These are phyloP conservation scores for Pseudomyrmex pallidus DNA, from an alignment of 1,140 invertebrate genomes.

Conservation along the genomic window DNA sequence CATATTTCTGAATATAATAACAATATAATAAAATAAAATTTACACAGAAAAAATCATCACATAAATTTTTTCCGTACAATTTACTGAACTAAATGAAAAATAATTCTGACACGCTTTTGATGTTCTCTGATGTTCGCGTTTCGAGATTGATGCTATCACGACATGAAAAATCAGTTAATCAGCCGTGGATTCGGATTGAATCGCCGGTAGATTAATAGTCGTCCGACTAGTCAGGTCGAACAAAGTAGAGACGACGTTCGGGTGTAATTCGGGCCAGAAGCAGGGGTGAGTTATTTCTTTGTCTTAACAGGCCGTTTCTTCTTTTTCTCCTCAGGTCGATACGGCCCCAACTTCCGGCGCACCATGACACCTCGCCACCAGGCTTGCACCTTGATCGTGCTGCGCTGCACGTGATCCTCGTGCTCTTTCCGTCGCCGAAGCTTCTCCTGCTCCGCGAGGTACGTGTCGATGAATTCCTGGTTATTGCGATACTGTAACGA, in stretches of 20 bases:
- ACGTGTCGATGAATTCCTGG: conserved; percentile 82
- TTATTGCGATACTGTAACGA: conserved; percentile 78
- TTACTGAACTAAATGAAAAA: not conserved
- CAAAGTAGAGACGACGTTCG: conserved; percentile 11
- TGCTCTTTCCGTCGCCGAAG: conserved; percentile 72
- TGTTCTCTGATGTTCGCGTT: not conserved
- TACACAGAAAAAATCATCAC: conserved; percentile 3
- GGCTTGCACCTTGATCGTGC: conserved; percentile 87
- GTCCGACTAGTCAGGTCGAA: not conserved
- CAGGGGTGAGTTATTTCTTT: conserved; percentile 81
- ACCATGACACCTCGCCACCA: conserved; percentile 91
- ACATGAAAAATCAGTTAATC: conserved; percentile 2
- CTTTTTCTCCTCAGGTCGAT: conserved; percentile 85
- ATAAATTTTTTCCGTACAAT: not conserved
- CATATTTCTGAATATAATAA: too few relatives aligned
- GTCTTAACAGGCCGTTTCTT: conserved; percentile 84
- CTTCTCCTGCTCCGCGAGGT: conserved; percentile 79
- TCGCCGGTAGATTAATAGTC: conserved; percentile 7
- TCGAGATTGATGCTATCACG: not conserved
- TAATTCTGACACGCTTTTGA: not conserved
- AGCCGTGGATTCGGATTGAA: not conserved
- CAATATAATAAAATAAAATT: not conserved
- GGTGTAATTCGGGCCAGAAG: too few relatives aligned
- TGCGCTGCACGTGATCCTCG: conserved; percentile 75
- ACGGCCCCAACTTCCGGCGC: conserved; percentile 87